phyloP scores from a whole-genome alignment of 2,888 invertebrate genomes.

The Minunthozetes semirufus region DNA sequence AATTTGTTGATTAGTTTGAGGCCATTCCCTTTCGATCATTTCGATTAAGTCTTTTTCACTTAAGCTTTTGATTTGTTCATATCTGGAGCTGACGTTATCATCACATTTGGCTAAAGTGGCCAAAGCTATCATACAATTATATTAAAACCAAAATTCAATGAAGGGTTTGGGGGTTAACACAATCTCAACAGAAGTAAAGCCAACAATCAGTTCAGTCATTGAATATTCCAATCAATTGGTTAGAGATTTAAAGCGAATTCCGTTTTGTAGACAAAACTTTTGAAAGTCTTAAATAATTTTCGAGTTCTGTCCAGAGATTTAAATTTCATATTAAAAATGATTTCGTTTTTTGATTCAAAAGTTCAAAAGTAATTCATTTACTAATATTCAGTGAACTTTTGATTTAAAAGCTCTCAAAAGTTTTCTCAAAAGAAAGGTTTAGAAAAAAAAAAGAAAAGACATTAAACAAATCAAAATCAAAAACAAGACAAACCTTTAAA shows the following conservation, averaged over 20 bases:
- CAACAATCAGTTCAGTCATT: not conserved
- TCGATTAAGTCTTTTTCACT: slow-evolving; percentile 25
- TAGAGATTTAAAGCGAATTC: not conserved
- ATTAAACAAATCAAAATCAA: not conserved
- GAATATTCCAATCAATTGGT: not conserved
- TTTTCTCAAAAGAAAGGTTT: slow-evolving; percentile 11
- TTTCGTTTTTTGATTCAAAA: not conserved
- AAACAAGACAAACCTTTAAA: slow-evolving; percentile 15
- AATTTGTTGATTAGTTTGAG: slow-evolving; percentile 9
- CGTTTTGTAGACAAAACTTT: slow-evolving; percentile 14
- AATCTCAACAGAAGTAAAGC: too few relatives aligned
- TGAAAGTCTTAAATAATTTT: slow-evolving; percentile 22
- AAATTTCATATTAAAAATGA: not conserved
- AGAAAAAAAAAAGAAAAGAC: not conserved
- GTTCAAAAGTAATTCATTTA: not conserved
- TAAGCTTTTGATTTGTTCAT: not conserved
- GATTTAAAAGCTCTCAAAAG: slow-evolving; percentile 12
- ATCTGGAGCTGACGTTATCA: not conserved
- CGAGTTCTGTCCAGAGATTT: not conserved
- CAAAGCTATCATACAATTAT: not conserved
- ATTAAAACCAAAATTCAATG: not conserved
- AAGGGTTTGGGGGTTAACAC: not conserved
- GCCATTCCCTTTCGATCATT: slow-evolving; percentile 22
- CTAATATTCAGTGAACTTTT: not conserved
- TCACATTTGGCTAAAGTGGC: slow-evolving; percentile 12